These are phyloP conservation scores for Eretmocerus hayati DNA, from an alignment of 2,888 invertebrate genomes.

Conservation along the genomic window DNA sequence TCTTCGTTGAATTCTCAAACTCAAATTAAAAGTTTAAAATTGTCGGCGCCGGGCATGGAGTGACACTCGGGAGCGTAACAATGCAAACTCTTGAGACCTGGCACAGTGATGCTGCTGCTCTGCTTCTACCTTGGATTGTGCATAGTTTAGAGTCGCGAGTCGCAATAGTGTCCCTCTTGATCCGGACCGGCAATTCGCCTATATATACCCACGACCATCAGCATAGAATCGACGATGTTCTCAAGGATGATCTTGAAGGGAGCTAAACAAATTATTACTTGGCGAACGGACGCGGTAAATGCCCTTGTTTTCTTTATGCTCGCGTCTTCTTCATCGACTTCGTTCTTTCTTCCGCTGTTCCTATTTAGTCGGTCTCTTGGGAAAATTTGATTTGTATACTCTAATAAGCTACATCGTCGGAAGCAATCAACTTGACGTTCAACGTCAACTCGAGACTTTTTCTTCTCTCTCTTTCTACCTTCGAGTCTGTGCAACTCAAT, in stretches of 20 bases:
- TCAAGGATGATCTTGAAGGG: too few species aligned
- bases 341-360: not conserved
- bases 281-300: conserved; percentile 14
- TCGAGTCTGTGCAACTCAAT: too few species aligned
- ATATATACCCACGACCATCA: too few species aligned
- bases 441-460: not conserved
- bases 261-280: conserved; percentile 20
- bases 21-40: conserved; percentile 45
- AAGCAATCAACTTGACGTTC: not conserved
- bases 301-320: conserved; percentile 8
- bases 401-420: conserved; percentile 12
- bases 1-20: conserved; percentile 33
- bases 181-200: too few species aligned
- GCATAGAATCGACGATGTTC: too few species aligned
- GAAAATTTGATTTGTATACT: conserved; percentile 8
- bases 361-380: conserved; percentile 3
- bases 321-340: not conserved
- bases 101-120: conserved; percentile 3
- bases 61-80: conserved; percentile 35
- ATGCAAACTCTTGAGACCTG: conserved; percentile 41
- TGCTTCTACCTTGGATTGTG: too few species aligned
- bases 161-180: too few species aligned
- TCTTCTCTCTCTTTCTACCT: too few species aligned
- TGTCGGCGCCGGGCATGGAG: conserved; percentile 33
- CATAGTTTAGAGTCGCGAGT: too few species aligned